Base-by-base conservation (phyloP, 2,113 vertebrate species). In the Gallinago undulata region DNA sequence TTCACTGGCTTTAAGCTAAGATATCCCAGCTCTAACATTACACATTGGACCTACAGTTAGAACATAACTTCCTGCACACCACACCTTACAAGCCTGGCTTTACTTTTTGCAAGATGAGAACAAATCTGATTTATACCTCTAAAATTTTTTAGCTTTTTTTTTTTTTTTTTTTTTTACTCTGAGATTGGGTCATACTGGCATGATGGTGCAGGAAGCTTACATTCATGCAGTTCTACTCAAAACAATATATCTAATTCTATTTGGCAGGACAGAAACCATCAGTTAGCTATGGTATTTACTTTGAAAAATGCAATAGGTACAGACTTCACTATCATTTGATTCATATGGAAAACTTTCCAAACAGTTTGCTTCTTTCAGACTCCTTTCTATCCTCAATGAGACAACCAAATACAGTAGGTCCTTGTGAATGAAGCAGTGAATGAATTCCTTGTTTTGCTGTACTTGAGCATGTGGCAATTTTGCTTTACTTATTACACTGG, bases 1-100 rank as follows among this genome's bases (percentile, higher is more conserved):
- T 18, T 77, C 27, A 56, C 22, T 5, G 1, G 0, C 19, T 78
- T 66, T 50, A 92, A 84, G 14, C 17, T 50, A 66, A 66, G 22
- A 9, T 21, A 75, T 3, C 2, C 5, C 18, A 76, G 33, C 27
- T 75, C 30, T 70, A 81, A 47, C 4, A 11, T 47, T 51, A 39
- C 19, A 37, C 5, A 25, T 2, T 41, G 22, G 15, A 30, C 8
- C 2, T 47, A 59, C 10, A 72, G 33, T 28, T 85, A 82, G 22
- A 75, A 35, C 5, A 0, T 11, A 45, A 47, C 3, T 30, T 75
- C 13, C 28, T 56, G 25, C 0, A 0, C 10, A 23, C 8, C 11
- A 37, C 10, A 19, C 12, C 14, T n/a, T 33, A 23, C 19, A 75
- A 87, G n/a, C 6, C 10, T 57, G 17, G 5, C 9, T 60, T 55